Evolutionary conservation across 2,113 vertebrate genomes (phyloP).

Genomic region (Cathartes aura): DNA sequence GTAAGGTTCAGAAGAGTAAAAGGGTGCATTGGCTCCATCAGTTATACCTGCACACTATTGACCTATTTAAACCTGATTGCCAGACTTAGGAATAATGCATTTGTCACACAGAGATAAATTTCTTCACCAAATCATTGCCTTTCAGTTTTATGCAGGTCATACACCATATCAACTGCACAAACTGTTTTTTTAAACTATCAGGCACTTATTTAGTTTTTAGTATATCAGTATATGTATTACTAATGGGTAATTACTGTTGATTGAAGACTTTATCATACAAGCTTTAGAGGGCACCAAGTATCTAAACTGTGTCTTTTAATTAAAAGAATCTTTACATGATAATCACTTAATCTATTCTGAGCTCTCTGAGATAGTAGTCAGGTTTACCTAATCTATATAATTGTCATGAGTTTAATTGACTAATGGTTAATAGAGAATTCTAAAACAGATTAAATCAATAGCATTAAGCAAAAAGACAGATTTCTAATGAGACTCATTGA

Average conservation of each 20-base stretch:
- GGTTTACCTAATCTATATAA: conserved; percentile 64
- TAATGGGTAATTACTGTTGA: background rate
- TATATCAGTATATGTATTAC: background rate
- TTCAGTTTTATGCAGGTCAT: background rate
- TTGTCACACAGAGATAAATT: background rate
- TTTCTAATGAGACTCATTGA: conserved; percentile 66
- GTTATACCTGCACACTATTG: background rate
- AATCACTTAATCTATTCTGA: conserved; percentile 56
- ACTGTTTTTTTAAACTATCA: background rate
- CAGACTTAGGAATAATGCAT: background rate
- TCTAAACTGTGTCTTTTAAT: conserved; percentile 24
- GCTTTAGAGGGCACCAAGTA: background rate
- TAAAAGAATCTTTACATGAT: conserved; percentile 39
- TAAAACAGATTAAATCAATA: conserved; percentile 66
- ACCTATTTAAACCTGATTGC: background rate
- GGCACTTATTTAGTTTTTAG: background rate
- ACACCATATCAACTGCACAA: background rate
- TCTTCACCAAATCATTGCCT: background rate
- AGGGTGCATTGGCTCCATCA: background rate
- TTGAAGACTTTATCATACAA: background rate
- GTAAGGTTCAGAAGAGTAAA: background rate
- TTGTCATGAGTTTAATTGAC: conserved; percentile 57
- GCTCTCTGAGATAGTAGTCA: background rate
- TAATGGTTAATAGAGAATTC: conserved; percentile 66
- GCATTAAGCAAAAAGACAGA: conserved; percentile 53